These are phyloP conservation scores for Archips xylosteana DNA, from an alignment of 2,888 invertebrate genomes.

Conservation along the genomic window DNA sequence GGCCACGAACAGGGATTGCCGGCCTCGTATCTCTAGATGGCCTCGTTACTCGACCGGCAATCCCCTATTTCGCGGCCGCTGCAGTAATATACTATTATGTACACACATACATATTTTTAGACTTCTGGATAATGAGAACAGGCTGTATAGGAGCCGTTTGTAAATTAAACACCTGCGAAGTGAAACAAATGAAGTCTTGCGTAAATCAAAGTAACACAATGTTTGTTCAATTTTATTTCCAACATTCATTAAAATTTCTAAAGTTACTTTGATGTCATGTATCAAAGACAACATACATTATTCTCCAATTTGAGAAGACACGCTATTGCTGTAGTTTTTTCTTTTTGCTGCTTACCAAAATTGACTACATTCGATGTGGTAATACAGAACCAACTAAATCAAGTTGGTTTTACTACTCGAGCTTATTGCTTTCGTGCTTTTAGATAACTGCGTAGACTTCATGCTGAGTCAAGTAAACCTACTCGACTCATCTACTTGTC, in stretches of 20 bases:
- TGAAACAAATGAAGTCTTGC: conserved; percentile 2
- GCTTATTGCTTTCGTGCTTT: conserved; percentile 32
- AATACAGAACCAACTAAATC: conserved; percentile 33
- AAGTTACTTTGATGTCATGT: background rate
- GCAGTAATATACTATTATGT: too few relatives aligned
- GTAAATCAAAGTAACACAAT: background rate
- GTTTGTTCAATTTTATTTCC: background rate
- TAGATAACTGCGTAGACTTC: conserved; percentile 1
- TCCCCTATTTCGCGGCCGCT: too few relatives aligned
- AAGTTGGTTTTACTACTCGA: conserved; percentile 33
- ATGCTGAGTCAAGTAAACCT: background rate
- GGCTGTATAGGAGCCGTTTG: background rate
- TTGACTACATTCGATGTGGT: conserved; percentile 9
- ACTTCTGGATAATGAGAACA: background rate
- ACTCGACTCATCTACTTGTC: too few relatives aligned
- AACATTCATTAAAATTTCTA: conserved; percentile 2
- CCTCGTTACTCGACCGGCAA: too few relatives aligned
- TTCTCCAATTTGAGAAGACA: background rate
- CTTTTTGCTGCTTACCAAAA: conserved; percentile 15
- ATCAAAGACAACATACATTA: background rate
- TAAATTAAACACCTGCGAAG: background rate
- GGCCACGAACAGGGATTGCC: too few relatives aligned
- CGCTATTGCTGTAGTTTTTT: background rate
- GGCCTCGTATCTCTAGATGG: too few relatives aligned
- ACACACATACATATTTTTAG: background rate